Percentiles rank a stretch among this genome's conserved stretches.
These are phyloP conservation scores for Piezodorus guildinii DNA, from an alignment of 1,140 invertebrate genomes.

Conservation along the genomic window DNA sequence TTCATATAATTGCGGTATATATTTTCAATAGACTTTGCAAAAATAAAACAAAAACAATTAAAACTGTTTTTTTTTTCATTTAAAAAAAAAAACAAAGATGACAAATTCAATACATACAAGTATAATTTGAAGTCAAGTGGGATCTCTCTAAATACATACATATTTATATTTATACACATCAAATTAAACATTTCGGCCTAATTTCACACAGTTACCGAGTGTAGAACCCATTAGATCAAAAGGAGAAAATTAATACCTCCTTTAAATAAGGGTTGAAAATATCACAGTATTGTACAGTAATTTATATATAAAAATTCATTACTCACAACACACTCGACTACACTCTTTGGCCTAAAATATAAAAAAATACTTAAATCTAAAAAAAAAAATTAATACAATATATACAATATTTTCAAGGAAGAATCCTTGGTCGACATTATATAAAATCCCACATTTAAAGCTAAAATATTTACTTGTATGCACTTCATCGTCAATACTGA, in stretches of 20 bases:
- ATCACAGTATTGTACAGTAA: constrained; percentile 13
- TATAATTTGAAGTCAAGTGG: not conserved
- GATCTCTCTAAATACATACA: constrained; percentile 1
- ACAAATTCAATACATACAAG: constrained; percentile 7
- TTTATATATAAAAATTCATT: not conserved
- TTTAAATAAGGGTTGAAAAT: not conserved
- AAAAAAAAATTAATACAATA: constrained; percentile 14
- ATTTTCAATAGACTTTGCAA: not conserved
- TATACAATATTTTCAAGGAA: constrained; percentile 11
- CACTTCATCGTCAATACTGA: not conserved
- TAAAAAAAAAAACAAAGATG: no score
- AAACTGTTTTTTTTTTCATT: not conserved
- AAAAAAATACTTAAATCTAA: constrained; percentile 17
- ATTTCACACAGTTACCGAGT: not conserved
- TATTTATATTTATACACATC: not conserved
- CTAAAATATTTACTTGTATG: not conserved
- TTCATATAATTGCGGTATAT: not conserved
- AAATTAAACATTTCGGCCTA: constrained; percentile 7
- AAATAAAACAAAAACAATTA: not conserved
- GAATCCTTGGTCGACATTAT: constrained; percentile 5
- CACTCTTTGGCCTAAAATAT: not conserved
- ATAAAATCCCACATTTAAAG: constrained; percentile 13
- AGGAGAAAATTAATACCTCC: constrained; percentile 1
- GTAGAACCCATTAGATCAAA: not conserved
- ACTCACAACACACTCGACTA: constrained; percentile 2